Evolutionary conservation across 2,888 invertebrate species (phyloP).

Genomic region (Caenorhabditis japonica): DNA sequence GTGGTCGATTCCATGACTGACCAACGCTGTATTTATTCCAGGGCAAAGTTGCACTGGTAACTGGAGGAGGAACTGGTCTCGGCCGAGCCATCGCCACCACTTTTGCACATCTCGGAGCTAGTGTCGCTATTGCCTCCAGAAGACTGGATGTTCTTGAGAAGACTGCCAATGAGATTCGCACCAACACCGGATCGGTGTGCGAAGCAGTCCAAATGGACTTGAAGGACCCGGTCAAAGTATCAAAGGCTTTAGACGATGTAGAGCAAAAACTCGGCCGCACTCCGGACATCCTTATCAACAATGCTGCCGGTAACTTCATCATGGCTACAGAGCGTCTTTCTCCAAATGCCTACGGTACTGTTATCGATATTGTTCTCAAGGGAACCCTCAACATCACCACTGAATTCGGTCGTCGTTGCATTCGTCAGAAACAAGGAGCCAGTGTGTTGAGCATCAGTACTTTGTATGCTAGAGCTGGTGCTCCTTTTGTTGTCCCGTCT

Average conservation of each 20-base stretch:
- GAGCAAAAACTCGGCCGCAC: constrained; percentile 78
- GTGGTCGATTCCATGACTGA: background rate
- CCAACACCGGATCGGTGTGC: constrained; percentile 74
- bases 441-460: constrained; percentile 73
- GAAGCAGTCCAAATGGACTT: constrained; percentile 79
- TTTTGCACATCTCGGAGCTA: constrained; percentile 80
- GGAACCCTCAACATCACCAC: constrained; percentile 80
- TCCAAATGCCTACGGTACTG: constrained; percentile 78
- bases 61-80: constrained; percentile 81
- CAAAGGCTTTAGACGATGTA: constrained; percentile 79
- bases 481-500: constrained; percentile 80
- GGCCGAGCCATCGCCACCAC: constrained; percentile 80
- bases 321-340: constrained; percentile 80
- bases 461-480: constrained; percentile 77
- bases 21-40: constrained; percentile 9
- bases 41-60: constrained; percentile 80
- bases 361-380: constrained; percentile 70
- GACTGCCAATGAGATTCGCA: constrained; percentile 79
- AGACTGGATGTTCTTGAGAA: constrained; percentile 79
- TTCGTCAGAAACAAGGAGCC: constrained; percentile 60
- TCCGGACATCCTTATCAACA: constrained; percentile 80
- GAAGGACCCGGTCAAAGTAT: constrained; percentile 78
- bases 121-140: constrained; percentile 80
- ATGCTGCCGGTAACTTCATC: constrained; percentile 81
- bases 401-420: constrained; percentile 80